Evolutionary conservation across 1,140 invertebrate genomes (phyloP).

Genomic region (Charaxes varanes): DNA sequence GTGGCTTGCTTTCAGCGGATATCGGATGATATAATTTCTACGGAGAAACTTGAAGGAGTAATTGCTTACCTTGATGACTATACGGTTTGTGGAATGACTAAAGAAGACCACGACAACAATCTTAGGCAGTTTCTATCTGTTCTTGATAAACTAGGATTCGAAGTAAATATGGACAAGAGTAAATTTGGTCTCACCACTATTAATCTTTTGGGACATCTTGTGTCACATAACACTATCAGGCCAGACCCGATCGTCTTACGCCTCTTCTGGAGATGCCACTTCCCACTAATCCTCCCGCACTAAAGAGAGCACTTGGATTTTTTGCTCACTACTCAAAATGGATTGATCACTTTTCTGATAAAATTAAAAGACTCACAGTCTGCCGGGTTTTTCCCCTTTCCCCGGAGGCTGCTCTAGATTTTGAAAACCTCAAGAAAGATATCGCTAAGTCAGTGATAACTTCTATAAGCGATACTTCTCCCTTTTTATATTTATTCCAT

Average conservation of each 20-base stretch:
- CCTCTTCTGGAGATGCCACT: slow-evolving; percentile 3
- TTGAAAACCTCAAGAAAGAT: slow-evolving; percentile 11
- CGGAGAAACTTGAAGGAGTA: no score
- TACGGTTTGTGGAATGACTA: slow-evolving; percentile 16
- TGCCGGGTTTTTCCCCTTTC: slow-evolving; percentile 5
- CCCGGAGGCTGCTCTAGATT: slow-evolving; percentile 1
- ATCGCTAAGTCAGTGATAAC: no score
- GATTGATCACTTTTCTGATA: slow-evolving; percentile 11
- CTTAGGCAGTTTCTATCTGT: slow-evolving; percentile 3
- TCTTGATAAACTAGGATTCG: slow-evolving; percentile 8
- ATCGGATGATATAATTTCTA: no score
- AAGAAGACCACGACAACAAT: slow-evolving; percentile 16
- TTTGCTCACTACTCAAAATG: slow-evolving; percentile 17
- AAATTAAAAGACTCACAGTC: slow-evolving; percentile 7
- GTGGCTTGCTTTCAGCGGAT: no score
- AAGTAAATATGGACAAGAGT: slow-evolving; percentile 9
- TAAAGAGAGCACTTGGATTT: slow-evolving; percentile 13
- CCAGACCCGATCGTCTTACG: slow-evolving; percentile 4
- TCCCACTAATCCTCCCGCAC: slow-evolving; percentile 4
- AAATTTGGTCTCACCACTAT: background rate
- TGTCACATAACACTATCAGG: slow-evolving; percentile 4
- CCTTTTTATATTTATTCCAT: slow-evolving; percentile 5
- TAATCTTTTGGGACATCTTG: slow-evolving; percentile 8
- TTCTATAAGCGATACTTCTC: no score
- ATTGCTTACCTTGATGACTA: no score